A percentile compares a stretch with the other conserved stretches of the same genome.
Conservation (phyloP, 1,140 invertebrate species). For the Akabosia matsudoensis region DNA sequence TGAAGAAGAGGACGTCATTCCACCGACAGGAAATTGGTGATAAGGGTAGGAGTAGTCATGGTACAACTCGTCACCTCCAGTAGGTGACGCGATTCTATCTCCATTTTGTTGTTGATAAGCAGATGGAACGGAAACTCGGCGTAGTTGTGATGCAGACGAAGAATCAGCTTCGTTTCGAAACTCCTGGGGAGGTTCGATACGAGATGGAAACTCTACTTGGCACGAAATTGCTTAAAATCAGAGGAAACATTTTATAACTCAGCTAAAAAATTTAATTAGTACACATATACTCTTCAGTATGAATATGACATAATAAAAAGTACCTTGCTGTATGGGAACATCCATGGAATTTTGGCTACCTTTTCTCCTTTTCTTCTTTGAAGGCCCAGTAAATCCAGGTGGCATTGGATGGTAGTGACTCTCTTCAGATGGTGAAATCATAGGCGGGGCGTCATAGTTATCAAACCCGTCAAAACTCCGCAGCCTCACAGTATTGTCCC, state of each 20-base stretch:
- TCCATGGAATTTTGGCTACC: not conserved
- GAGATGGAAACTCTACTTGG: not conserved
- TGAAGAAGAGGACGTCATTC: no score
- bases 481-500: constrained; percentile 40
- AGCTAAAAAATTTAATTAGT: not conserved
- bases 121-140: not conserved
- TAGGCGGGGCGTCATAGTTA: constrained; percentile 40
- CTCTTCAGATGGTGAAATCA: not conserved
- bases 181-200: not conserved
- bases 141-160: not conserved
- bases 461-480: constrained; percentile 41
- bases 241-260: no score
- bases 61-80: not conserved
- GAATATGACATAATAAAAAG: not conserved
- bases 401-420: not conserved
- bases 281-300: not conserved
- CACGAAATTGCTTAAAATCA: not conserved
- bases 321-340: not conserved
- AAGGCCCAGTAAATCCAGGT: not conserved
- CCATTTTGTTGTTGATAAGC: not conserved
- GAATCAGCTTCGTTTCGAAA: not conserved
- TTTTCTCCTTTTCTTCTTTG: constrained; percentile 37
- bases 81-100: not conserved
- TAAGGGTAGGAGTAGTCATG: constrained; percentile 10
- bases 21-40: not conserved